Evolutionary conservation across 2,113 vertebrate genomes (phyloP).

Genomic region (Eulemur macaco): DNA sequence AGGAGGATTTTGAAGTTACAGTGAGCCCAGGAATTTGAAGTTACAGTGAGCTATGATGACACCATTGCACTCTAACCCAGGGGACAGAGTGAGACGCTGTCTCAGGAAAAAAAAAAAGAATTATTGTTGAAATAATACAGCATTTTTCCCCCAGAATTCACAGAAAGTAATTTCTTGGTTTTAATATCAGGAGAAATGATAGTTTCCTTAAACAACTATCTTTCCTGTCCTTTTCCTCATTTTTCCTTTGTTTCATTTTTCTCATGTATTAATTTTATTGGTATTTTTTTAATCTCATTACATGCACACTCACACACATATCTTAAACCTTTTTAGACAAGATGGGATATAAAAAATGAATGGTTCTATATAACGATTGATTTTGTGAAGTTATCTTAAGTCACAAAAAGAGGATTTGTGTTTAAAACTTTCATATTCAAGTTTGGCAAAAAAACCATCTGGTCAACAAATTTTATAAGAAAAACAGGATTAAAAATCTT

Average conservation of each 20-base stretch:
- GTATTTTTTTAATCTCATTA: not conserved
- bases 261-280: not conserved
- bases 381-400: not conserved
- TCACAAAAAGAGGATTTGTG: not conserved
- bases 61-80: too few relatives aligned
- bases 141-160: not conserved
- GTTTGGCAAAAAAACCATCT: not conserved
- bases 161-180: not conserved
- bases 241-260: not conserved
- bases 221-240: not conserved
- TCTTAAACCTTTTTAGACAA: not conserved
- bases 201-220: not conserved
- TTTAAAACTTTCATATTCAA: conserved; percentile 8
- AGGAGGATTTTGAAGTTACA: too few relatives aligned
- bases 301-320: not conserved
- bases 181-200: not conserved
- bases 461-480: conserved; percentile 41
- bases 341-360: not conserved
- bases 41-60: too few relatives aligned
- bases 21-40: too few relatives aligned
- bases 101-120: not conserved
- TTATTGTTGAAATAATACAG: not conserved
- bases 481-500: conserved; percentile 14
- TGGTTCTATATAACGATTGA: not conserved
- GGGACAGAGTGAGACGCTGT: too few relatives aligned